A percentile compares a stretch with the other conserved stretches of the same genome.
phyloP scores from a whole-genome alignment of 2,113 vertebrate species.

The Danio rerio region GRCz12tu NC_133193.1:14986001-14986500 shows the following conservation, averaged over 20 bases:
- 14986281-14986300: slow-evolving; percentile 26
- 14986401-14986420: slow-evolving; percentile 38
- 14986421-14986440: slow-evolving; percentile 33
- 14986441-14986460: slow-evolving; percentile 18
- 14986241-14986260: slow-evolving; percentile 37
- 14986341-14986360: slow-evolving; percentile 18
- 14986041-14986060: not conserved
- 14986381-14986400: slow-evolving; percentile 9
- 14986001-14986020: not conserved
- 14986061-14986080: not conserved
- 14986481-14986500: slow-evolving; percentile 32
- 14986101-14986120: not conserved
- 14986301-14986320: slow-evolving; percentile 20
- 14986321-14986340: slow-evolving; percentile 22
- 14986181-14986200: slow-evolving; percentile 9
- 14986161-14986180: not conserved
- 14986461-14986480: slow-evolving; percentile 33
- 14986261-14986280: slow-evolving; percentile 38
- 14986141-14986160: slow-evolving; percentile 16
- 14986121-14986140: slow-evolving; percentile 4
- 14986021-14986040: not conserved
- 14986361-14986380: slow-evolving; percentile 30
- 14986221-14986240: slow-evolving; percentile 14
- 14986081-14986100: not conserved
- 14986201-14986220: slow-evolving; percentile 2